Evolutionary conservation across 2,888 invertebrate genomes (phyloP).

Genomic region (Morinoia aosen): DNA sequence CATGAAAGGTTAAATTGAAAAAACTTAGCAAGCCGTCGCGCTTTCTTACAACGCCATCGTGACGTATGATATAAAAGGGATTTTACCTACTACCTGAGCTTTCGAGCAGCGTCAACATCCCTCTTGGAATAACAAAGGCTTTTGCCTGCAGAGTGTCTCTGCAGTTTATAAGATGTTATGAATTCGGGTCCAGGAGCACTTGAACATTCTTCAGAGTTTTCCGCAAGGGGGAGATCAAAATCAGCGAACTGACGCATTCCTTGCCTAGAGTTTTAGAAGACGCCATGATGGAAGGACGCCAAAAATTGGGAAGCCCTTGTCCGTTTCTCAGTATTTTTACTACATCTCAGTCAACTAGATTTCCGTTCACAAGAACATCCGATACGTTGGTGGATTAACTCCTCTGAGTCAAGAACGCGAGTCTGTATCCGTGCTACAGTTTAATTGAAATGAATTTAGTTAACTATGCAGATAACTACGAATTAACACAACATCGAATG

Average conservation of each 20-base stretch:
- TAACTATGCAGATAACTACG: no score
- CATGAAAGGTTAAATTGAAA: no score
- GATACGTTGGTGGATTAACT: no score
- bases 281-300: not conserved
- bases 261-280: not conserved
- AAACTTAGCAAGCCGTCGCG: no score
- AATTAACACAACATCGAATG: no score
- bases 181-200: not conserved
- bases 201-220: conserved; percentile 41
- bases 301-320: not conserved
- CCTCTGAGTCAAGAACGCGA: no score
- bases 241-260: not conserved
- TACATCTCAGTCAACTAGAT: not conserved
- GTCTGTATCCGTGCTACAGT: no score
- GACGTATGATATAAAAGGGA: no score
- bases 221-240: conserved; percentile 20
- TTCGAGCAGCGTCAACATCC: not conserved
- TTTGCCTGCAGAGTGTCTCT: not conserved
- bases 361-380: no score
- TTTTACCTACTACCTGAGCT: not conserved
- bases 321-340: not conserved
- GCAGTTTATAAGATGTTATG: conserved; percentile 13
- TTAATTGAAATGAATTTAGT: no score
- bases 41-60: no score
- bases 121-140: not conserved